Evolutionary conservation across 2,797 vertebrate genomes (phyloP), one percentile per base, ranked within the genome.

Genomic region (Alectoris magna): DNA sequence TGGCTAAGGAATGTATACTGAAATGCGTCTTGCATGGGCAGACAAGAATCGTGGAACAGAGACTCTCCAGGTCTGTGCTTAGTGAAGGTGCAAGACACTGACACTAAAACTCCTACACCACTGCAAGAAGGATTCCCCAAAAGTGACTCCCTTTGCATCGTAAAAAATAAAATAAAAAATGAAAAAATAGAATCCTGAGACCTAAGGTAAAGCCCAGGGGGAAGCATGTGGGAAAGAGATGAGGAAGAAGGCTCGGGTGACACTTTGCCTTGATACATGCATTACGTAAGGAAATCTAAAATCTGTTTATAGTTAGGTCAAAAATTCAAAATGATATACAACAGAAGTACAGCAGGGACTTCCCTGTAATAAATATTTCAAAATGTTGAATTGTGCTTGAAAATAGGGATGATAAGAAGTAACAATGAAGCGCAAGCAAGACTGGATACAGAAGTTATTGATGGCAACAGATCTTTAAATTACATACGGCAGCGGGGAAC

Each of bases 391-490:
- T 26, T 14, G 23, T 95, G 75, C 82, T 91, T 90, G 81, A 85
- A 89, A 95, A 88, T 64, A 86, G n/a, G 27, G 91, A 70, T 29
- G 81, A 24, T 66, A 68, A 70, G n/a, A 53, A 41, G 36, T 78
- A 92, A 94, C 68, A 77, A 10, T 38, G 38, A 38, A 67, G 34
- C 2, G 1, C 48, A 68, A 71, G 68, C 46, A 77, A 53, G 60
- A 44, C 31, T 88, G 63, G 56, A 43, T 82, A 43, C 26, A 2
- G 64, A 84, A 86, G 67, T 87, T 90, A 81, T 44, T 93, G 85
- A 73, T 90, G 87, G 70, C 87, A 95, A 17, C 29, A 79, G 53
- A 80, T 84, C 74, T 71, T 95, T 88, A 87, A 90, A 79, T 86
- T 84, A 51, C 53, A 49, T 39, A 77, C 60, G 84, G 66, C 56